Evolutionary conservation across 2,113 vertebrate species (phyloP).

Genomic region (Centropus bengalensis): DNA sequence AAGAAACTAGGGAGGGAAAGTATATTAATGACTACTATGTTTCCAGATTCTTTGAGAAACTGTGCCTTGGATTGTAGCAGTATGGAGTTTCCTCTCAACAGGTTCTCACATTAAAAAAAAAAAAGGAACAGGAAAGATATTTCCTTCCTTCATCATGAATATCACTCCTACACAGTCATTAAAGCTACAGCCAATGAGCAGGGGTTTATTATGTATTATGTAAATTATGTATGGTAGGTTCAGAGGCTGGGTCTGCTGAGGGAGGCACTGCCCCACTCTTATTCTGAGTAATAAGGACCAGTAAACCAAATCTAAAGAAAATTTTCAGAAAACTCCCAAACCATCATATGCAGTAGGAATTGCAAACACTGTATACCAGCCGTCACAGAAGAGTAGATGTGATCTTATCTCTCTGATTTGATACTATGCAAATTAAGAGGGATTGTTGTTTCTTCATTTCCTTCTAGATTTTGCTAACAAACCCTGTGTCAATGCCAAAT

Average conservation of each 20-base stretch:
- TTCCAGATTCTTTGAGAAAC: neutral
- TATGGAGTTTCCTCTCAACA: neutral
- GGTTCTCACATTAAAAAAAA: neutral
- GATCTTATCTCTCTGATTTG: neutral
- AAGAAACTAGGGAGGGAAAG: neutral
- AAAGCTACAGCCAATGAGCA: neutral
- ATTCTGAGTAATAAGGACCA: neutral
- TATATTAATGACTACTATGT: neutral
- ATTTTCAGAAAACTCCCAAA: neutral
- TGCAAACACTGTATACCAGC: neutral
- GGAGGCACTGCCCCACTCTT: neutral
- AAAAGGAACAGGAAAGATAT: neutral
- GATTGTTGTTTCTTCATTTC: neutral
- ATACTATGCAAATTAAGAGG: neutral
- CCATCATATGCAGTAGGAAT: neutral
- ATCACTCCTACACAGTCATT: neutral
- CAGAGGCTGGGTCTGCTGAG: accelerated
- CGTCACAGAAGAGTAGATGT: neutral
- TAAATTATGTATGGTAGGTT: neutral
- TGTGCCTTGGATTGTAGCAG: neutral
- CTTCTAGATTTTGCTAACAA: neutral
- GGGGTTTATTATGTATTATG: too few species aligned
- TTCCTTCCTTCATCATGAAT: neutral
- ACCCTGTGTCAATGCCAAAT: neutral
- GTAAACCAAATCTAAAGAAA: neutral